phyloP scores from a whole-genome alignment of 2,888 invertebrate species.

The Amorpha juglandis region DNA sequence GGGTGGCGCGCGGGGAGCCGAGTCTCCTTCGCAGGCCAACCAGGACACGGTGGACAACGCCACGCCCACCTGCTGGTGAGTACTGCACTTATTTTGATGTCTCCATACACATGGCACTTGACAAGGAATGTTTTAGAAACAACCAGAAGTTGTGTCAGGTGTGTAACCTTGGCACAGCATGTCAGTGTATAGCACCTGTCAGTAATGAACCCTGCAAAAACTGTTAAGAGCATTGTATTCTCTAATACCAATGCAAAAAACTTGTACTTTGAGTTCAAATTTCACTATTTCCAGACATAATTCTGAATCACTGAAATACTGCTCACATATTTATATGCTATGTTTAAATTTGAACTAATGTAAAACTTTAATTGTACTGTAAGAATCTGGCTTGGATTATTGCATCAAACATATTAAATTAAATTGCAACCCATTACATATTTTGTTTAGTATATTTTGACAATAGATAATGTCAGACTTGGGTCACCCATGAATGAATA shows the following conservation, averaged over 20 bases:
- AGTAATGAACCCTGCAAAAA: background rate
- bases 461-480: too few relatives aligned
- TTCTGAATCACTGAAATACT: too few relatives aligned
- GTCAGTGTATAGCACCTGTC: background rate
- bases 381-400: too few relatives aligned
- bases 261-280: background rate
- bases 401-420: too few relatives aligned
- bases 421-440: too few relatives aligned
- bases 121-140: slow-evolving; percentile 6
- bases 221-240: background rate
- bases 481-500: too few relatives aligned
- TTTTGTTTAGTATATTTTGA: too few relatives aligned
- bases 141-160: slow-evolving; percentile 2
- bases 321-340: too few relatives aligned
- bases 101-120: background rate
- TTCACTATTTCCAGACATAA: background rate
- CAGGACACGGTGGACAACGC: slow-evolving; percentile 82
- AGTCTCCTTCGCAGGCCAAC: slow-evolving; percentile 84
- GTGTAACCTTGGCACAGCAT: background rate
- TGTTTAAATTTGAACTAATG: too few relatives aligned
- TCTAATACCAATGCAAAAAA: background rate
- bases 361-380: too few relatives aligned
- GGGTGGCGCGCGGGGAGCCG: slow-evolving; percentile 82
- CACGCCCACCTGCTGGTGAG: slow-evolving; percentile 82
- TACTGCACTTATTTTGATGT: slow-evolving; percentile 32